A percentile compares a stretch with the other conserved stretches of the same genome.
Conservation (phyloP, 2,888 invertebrate genomes). For the Oscheius sp. region DNA sequence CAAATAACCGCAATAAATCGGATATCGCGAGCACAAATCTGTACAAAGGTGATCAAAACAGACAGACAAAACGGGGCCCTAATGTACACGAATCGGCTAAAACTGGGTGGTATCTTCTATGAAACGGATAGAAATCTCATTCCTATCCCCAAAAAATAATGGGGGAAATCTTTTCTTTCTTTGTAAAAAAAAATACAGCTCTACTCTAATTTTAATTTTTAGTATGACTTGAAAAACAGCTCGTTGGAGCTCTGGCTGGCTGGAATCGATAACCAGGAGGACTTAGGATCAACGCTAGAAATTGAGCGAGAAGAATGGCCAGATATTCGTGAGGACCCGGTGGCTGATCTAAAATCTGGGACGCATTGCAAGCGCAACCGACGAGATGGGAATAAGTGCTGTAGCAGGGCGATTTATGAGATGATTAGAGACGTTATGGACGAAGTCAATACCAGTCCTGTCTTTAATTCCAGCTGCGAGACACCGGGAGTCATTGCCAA, state of each 20-base stretch:
- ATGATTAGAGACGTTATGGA: neutral
- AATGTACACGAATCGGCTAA: no score
- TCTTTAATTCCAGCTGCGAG: neutral
- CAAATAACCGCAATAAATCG: no score
- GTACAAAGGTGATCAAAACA: no score
- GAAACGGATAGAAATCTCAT: no score
- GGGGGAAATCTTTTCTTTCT: no score
- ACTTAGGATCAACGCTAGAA: neutral
- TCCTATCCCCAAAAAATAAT: no score
- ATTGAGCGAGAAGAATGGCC: conserved; percentile 10
- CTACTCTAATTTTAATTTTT: no score
- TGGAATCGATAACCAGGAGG: neutral
- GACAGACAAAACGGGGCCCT: no score
- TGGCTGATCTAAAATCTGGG: conserved; percentile 2
- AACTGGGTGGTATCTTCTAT: no score
- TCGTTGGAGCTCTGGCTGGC: neutral
- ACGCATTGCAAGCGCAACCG: conserved; percentile 1
- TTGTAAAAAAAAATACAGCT: no score
- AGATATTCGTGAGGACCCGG: conserved; percentile 4
- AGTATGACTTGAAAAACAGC: no score
- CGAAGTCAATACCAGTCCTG: neutral
- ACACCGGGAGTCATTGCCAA: conserved; percentile 8
- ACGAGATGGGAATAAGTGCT: conserved; percentile 8
- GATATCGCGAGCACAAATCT: no score
- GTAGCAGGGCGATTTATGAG: neutral